Base-by-base conservation (phyloP, 2,797 vertebrate genomes). In the Euthynnus affinis region DNA sequence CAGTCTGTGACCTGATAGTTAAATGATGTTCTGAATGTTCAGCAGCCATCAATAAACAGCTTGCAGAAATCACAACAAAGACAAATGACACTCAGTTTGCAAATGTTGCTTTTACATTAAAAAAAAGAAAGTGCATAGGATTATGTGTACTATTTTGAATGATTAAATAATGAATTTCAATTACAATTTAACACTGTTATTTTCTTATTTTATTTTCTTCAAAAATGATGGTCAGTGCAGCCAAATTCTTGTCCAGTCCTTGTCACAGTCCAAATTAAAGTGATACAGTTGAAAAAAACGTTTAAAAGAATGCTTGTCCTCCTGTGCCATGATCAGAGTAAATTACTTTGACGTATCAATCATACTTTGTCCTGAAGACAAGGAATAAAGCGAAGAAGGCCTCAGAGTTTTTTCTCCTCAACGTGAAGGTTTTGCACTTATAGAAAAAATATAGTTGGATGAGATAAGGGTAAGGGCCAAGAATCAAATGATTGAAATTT, bases 401-500 rank as follows among this genome's bases (percentile, higher is more conserved):
- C 44, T 82, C 49, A 27, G 58, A 86, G 78, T 78, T 88, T 52
- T 91, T 88, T 89, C 81, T 87, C 84, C 53, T 63, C 49, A 64
- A 70, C 6, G 29, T 81, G 76, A 84, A 76, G 78, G 62, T 82
- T 87, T 85, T 79, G 76, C 80, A 82, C 81, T 87, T 78, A 71
- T 69, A 71, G 74, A 86, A 57, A 57, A 71, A 81, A 74, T 73
- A 67, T 65, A 65, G 73, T 85, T 68, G 85, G 82, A 78, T 63
- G 57, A 87, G 84, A 89, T 66, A 15, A 64, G 74, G 70, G 84
- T 84, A 65, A 75, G 61, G 86, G 73, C 66, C 74, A 68, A 58
- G 79, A 80, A 88, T 79, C 78, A 88, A 89, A 91, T 90, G 88
- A 91, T 91, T 91, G 87, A 91, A 89, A 87, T 59, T 90, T 92